A percentile compares a stretch with the other conserved stretches of the same genome.
Conservation (phyloP, 53 echinoderm and acorn worm species). For the Actinopyga echinites region DNA sequence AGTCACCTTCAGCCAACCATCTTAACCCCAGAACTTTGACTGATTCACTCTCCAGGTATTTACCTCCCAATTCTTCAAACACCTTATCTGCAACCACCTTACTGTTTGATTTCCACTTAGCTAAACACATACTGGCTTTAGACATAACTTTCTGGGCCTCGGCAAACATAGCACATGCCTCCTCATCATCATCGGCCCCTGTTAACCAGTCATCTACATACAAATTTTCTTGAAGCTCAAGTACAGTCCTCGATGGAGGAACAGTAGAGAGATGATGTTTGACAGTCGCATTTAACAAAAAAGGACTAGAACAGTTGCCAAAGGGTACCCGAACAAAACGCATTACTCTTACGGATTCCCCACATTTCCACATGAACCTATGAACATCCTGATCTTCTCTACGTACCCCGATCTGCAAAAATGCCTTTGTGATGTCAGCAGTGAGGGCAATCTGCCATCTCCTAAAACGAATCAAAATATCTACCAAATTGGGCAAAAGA, state of each 20-base stretch:
- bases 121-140: background rate
- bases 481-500: background rate
- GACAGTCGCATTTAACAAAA: background rate
- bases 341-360: background rate
- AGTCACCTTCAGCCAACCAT: background rate
- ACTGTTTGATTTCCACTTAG: background rate
- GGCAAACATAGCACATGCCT: background rate
- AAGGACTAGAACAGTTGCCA: background rate
- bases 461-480: background rate
- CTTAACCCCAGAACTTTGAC: background rate
- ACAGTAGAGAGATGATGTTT: background rate
- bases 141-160: conserved; percentile 10
- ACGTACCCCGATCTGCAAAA: background rate
- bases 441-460: background rate
- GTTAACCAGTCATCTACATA: conserved; percentile 13
- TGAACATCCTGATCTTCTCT: background rate
- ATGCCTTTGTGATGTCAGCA: background rate
- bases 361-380: background rate
- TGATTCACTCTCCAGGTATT: background rate
- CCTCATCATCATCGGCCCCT: background rate
- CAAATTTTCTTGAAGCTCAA: background rate
- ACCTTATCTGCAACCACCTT: background rate
- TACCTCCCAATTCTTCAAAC: background rate
- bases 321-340: background rate
- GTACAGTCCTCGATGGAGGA: background rate